Conservation (phyloP, 2,797 vertebrate species). For the Rallus crepitans region DNA sequence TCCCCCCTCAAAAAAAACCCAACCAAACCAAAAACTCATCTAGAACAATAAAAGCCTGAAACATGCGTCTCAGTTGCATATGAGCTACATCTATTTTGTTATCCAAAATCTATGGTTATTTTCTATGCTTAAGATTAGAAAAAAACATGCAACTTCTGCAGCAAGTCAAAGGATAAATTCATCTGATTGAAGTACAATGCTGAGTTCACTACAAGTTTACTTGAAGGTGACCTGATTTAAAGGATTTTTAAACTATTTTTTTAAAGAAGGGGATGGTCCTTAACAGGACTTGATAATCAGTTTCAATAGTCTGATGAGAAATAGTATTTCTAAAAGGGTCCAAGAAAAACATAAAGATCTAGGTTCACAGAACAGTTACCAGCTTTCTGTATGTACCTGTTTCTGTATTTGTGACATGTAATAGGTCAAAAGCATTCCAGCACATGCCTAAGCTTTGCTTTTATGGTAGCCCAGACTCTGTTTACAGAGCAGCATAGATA, state of each 20-base stretch:
- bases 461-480: background rate
- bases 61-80: background rate
- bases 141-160: background rate
- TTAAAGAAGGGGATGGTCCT: background rate
- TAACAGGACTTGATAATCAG: background rate
- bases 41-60: background rate
- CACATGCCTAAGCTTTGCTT: background rate
- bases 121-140: background rate
- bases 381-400: background rate
- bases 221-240: background rate
- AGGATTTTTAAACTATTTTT: background rate
- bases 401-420: background rate
- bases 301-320: background rate
- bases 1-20: no score
- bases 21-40: background rate
- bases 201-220: background rate
- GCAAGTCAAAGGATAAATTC: background rate
- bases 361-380: background rate
- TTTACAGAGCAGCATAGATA: background rate
- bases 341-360: background rate
- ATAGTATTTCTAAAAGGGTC: background rate
- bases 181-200: background rate
- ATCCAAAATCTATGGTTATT: background rate
- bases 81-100: background rate
- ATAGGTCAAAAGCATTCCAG: background rate